phyloP scores from a whole-genome alignment of 2,797 vertebrate species.

The Serranus cabrilla region DNA sequence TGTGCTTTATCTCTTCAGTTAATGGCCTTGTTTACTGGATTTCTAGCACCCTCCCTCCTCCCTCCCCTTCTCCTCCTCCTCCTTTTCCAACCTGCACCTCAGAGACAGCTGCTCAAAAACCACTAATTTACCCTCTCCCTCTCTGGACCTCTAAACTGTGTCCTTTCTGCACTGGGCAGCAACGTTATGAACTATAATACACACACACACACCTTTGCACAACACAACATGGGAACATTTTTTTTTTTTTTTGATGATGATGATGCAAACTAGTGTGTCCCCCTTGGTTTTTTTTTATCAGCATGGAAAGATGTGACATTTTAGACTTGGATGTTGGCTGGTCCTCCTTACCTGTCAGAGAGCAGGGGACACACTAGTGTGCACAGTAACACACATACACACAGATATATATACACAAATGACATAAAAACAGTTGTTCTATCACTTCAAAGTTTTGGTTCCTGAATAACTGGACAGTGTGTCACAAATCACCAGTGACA shows the following conservation, averaged over 20 bases:
- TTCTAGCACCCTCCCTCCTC: slow-evolving; percentile 48
- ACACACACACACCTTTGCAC: slow-evolving; percentile 53
- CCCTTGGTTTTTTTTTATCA: slow-evolving; percentile 27
- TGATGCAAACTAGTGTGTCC: slow-evolving; percentile 52
- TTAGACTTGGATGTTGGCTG: slow-evolving; percentile 36
- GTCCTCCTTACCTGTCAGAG: slow-evolving; percentile 28
- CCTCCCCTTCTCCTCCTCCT: slow-evolving; percentile 18
- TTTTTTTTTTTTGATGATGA: slow-evolving; percentile 45
- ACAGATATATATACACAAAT: not conserved
- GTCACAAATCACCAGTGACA: slow-evolving; percentile 2
- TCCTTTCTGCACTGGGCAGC: slow-evolving; percentile 64
- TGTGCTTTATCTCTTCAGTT: slow-evolving; percentile 80
- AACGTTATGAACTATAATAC: slow-evolving; percentile 54
- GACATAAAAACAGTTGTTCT: slow-evolving; percentile 6
- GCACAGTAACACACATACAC: slow-evolving; percentile 18
- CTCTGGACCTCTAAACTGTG: slow-evolving; percentile 82
- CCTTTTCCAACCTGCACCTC: slow-evolving; percentile 59
- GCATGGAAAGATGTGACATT: slow-evolving; percentile 38
- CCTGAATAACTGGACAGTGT: slow-evolving; percentile 1
- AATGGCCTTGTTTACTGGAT: slow-evolving; percentile 73
- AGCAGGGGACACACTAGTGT: slow-evolving; percentile 32
- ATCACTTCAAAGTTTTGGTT: slow-evolving; percentile 10
- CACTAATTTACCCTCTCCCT: slow-evolving; percentile 34
- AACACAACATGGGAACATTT: slow-evolving; percentile 45
- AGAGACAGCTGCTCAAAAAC: slow-evolving; percentile 64